Conservation (phyloP, 2,113 vertebrate genomes). For the Dromiciops gliroides region DNA sequence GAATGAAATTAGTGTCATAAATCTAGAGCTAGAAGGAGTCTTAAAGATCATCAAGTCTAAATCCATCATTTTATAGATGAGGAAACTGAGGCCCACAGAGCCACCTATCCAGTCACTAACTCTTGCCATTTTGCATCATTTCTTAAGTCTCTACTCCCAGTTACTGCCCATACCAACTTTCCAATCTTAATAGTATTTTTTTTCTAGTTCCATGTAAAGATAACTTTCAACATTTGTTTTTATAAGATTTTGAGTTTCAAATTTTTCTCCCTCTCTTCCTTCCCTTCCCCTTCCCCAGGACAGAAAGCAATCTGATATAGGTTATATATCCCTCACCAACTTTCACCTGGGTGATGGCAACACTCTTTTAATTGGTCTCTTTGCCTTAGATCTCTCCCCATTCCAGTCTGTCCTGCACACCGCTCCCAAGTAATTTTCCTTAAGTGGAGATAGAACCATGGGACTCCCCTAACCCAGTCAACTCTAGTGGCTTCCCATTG, state of each 20-base stretch:
- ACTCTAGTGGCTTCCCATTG: not conserved
- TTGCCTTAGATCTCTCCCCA: not conserved
- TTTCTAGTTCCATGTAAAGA: no score
- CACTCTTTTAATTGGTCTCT: not conserved
- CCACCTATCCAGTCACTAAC: not conserved
- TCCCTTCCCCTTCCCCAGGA: no score
- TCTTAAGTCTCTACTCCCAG: not conserved
- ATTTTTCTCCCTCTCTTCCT: no score
- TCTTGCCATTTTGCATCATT: not conserved
- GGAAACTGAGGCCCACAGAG: not conserved
- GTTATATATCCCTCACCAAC: not conserved
- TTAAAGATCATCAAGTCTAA: not conserved
- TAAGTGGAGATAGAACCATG: not conserved
- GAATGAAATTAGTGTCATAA: not conserved
- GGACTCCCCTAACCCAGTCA: not conserved
- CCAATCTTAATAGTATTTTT: no score
- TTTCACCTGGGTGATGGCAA: not conserved
- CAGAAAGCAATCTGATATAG: no score
- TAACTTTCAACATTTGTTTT: no score
- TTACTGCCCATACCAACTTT: no score
- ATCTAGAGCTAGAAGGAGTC: not conserved
- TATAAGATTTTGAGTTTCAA: no score
- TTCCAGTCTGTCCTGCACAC: not conserved
- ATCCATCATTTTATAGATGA: not conserved
- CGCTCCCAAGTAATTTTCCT: not conserved